Evolutionary conservation across 2,888 invertebrate species (phyloP).

Genomic region (Norana najaformis): DNA sequence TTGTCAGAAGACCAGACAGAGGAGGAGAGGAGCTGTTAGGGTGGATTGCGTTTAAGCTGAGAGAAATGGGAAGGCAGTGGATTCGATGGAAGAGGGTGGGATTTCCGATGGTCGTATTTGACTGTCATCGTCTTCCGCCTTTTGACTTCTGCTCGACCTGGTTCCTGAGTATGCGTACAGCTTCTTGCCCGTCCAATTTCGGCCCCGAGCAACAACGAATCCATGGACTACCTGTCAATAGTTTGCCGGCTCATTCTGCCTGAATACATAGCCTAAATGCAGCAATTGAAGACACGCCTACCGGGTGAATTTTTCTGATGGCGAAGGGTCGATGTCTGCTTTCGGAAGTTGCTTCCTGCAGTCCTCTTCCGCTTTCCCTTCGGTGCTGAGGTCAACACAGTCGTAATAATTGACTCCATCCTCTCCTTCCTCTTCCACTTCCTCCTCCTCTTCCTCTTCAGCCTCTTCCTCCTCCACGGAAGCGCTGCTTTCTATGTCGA

Average conservation of each 20-base stretch:
- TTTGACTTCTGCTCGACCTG: neutral
- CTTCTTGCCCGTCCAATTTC: neutral
- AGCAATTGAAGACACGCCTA: neutral
- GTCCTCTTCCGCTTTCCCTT: neutral
- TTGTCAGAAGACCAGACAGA: too few relatives aligned
- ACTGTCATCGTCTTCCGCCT: neutral
- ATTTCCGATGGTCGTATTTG: neutral
- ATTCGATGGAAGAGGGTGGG: too few relatives aligned
- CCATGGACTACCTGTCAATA: too few relatives aligned
- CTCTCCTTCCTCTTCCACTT: neutral
- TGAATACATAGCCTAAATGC: too few relatives aligned
- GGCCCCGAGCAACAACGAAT: neutral
- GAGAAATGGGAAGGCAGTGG: too few relatives aligned
- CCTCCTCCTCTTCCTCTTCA: neutral
- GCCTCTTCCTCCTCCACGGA: neutral
- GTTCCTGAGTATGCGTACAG: neutral
- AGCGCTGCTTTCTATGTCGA: neutral
- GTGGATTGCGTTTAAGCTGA: too few relatives aligned
- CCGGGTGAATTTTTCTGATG: neutral
- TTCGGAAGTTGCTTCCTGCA: neutral
- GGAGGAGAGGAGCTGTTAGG: too few relatives aligned
- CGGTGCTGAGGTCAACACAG: neutral
- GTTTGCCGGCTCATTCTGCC: too few relatives aligned
- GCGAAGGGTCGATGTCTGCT: neutral
- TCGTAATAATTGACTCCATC: neutral